Percentiles rank a stretch among this genome's conserved stretches.
Conservation (phyloP, 2,797 vertebrate genomes). For the Presbytis comata region DNA sequence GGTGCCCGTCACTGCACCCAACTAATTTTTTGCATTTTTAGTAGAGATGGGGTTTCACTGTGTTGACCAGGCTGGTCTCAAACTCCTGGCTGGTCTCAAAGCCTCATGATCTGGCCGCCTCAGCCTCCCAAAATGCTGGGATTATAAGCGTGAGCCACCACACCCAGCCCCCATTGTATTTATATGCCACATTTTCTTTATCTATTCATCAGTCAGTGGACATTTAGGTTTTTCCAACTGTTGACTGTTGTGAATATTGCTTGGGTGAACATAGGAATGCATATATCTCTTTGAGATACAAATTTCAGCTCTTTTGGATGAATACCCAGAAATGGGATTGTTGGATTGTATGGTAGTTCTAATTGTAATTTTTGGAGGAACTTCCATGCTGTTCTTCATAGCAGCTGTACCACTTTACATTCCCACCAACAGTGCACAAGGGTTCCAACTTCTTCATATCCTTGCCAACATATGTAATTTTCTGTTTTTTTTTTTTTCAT, state of each 20-base stretch:
- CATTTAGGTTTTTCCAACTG: slow-evolving; percentile 1
- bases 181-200: background rate
- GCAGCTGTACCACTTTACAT: background rate
- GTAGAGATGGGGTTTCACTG: too few species aligned
- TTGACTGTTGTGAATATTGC: background rate
- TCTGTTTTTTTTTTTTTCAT: background rate
- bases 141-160: too few species aligned
- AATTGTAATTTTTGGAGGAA: background rate
- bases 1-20: too few species aligned
- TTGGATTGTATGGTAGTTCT: background rate
- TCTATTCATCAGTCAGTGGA: background rate
- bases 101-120: too few species aligned
- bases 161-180: background rate
- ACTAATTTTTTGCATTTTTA: too few species aligned
- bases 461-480: background rate
- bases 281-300: slow-evolving; percentile 15
- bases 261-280: background rate
- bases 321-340: background rate
- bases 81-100: too few species aligned
- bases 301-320: slow-evolving; percentile 16
- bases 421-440: background rate
- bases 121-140: too few species aligned
- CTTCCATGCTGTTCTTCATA: background rate
- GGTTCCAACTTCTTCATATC: background rate
- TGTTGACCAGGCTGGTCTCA: too few species aligned